Percentiles rank a stretch among this genome's conserved stretches.
Conservation (phyloP, 2,888 invertebrate genomes). For the Agrochola lychnidis region DNA sequence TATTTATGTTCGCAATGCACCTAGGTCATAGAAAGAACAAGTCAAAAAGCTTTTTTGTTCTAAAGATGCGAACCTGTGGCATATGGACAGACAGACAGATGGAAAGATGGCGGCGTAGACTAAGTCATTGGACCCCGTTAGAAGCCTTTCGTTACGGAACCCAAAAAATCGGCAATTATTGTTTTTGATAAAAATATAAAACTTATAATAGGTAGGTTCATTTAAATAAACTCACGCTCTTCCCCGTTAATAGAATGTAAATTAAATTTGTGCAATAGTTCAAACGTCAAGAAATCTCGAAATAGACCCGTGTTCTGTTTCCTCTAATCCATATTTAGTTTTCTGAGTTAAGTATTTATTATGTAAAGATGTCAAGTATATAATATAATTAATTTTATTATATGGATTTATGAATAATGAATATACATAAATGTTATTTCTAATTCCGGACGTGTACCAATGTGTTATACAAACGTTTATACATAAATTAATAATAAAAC, state of each 20-base stretch:
- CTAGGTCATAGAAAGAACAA: neutral
- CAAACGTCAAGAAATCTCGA: neutral
- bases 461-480: constrained; percentile 12
- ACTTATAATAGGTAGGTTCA: neutral
- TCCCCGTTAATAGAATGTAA: neutral
- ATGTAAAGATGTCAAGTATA: constrained; percentile 44
- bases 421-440: constrained; percentile 34
- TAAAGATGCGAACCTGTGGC: neutral
- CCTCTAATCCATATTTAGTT: constrained; percentile 2
- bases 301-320: neutral
- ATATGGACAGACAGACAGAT: neutral
- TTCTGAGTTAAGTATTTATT: neutral
- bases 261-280: neutral
- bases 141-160: neutral
- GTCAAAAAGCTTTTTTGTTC: neutral
- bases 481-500: constrained; percentile 25
- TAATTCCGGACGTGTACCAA: constrained; percentile 9
- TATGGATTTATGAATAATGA: constrained; percentile 16
- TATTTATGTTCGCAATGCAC: neutral
- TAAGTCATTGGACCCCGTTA: neutral
- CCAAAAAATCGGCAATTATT: neutral
- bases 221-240: neutral
- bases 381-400: constrained; percentile 3
- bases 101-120: too few relatives aligned
- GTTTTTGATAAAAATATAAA: neutral